These are phyloP conservation scores for Portevinia maculata DNA, from an alignment of 2,888 invertebrate species.

Conservation along the genomic window DNA sequence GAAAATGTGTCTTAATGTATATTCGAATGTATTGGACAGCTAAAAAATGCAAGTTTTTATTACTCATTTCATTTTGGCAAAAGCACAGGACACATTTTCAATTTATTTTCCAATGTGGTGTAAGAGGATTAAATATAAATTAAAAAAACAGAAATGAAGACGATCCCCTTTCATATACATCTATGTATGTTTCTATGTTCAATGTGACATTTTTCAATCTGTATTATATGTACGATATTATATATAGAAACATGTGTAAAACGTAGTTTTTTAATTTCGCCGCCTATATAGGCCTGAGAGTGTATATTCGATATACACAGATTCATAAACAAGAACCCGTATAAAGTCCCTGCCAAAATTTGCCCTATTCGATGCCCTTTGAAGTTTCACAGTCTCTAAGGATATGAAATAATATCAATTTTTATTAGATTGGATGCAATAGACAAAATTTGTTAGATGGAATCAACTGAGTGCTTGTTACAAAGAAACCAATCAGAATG, in stretches of 20 bases:
- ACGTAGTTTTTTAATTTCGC: slow-evolving; percentile 29
- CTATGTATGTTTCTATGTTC: slow-evolving; percentile 19
- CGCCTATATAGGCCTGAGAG: slow-evolving; percentile 43
- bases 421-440: slow-evolving; percentile 42
- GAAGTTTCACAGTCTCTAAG: slow-evolving; percentile 61
- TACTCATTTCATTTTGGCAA: slow-evolving; percentile 11
- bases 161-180: slow-evolving; percentile 25
- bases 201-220: slow-evolving; percentile 42
- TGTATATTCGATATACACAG: slow-evolving; percentile 18
- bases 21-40: too few relatives aligned
- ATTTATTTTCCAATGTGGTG: slow-evolving; percentile 65
- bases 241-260: slow-evolving; percentile 19
- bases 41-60: not conserved
- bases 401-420: slow-evolving; percentile 60
- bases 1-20: too few relatives aligned
- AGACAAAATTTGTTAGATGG: slow-evolving; percentile 39
- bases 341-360: slow-evolving; percentile 30
- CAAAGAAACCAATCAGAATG: slow-evolving; percentile 56
- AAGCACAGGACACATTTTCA: slow-evolving; percentile 52
- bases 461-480: slow-evolving; percentile 8
- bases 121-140: slow-evolving; percentile 66
- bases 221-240: slow-evolving; percentile 10
- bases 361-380: slow-evolving; percentile 45
- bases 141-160: slow-evolving; percentile 32
- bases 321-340: slow-evolving; percentile 49